Conservation (phyloP, 2,113 vertebrate genomes). For the Nothobranchius kuhntae region DNA sequence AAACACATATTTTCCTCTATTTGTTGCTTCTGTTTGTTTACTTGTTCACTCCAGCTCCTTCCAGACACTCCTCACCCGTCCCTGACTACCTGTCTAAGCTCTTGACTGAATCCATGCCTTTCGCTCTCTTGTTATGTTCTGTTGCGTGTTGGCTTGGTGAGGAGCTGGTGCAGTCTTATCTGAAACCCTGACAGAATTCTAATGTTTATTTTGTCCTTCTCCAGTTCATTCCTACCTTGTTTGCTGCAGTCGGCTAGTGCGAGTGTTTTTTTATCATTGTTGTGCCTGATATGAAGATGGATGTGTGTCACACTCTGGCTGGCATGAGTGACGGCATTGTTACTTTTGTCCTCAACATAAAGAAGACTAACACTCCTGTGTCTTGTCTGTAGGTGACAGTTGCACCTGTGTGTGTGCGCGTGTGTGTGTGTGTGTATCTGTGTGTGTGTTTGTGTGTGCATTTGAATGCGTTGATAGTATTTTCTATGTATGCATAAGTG, state of each 20-base stretch:
- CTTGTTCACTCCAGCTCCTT: slow-evolving; percentile 7
- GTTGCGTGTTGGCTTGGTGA: slow-evolving; percentile 71
- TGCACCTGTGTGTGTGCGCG: too few relatives aligned
- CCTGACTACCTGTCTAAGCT: slow-evolving; percentile 51
- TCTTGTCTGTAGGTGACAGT: background rate
- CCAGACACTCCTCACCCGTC: slow-evolving; percentile 25
- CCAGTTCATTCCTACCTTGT: slow-evolving; percentile 44
- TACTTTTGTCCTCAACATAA: slow-evolving; percentile 8
- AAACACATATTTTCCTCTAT: slow-evolving; percentile 11
- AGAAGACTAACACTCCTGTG: background rate
- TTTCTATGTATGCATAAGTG: too few relatives aligned
- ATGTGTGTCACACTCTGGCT: slow-evolving; percentile 14
- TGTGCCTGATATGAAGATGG: slow-evolving; percentile 4
- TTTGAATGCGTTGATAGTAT: too few relatives aligned
- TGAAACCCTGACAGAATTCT: slow-evolving; percentile 73
- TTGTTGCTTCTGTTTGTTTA: slow-evolving; percentile 14
- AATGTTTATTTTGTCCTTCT: slow-evolving; percentile 58
- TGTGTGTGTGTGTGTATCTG: too few relatives aligned
- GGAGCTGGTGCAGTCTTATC: slow-evolving; percentile 65
- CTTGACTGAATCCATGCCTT: slow-evolving; percentile 22
- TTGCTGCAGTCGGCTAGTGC: slow-evolving; percentile 11
- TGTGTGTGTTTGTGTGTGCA: too few relatives aligned
- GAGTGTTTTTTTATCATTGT: slow-evolving; percentile 15
- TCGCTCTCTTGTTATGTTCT: slow-evolving; percentile 62
- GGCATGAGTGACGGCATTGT: slow-evolving; percentile 3